Evolutionary conservation across 2,113 vertebrate genomes (phyloP).

Genomic region (Xiphophorus couchianus): DNA sequence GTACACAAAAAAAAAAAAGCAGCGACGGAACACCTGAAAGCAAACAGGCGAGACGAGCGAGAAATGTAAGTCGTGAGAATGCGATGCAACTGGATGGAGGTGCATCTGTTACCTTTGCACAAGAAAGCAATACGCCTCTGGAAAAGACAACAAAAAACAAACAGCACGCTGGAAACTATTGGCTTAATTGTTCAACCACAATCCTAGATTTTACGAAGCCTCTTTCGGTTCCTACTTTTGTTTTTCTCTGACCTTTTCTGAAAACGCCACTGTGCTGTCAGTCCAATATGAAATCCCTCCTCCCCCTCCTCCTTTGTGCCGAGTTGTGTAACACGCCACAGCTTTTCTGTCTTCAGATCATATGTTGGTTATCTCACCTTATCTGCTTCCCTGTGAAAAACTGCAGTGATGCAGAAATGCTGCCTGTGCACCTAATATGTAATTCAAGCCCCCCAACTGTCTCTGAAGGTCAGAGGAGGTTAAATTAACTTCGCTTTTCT

Average conservation of each 20-base stretch:
- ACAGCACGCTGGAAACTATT: neutral
- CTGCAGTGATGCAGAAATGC: constrained; percentile 1
- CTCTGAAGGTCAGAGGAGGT: neutral
- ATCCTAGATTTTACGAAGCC: constrained; percentile 1
- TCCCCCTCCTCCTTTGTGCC: neutral
- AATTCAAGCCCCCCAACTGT: constrained; percentile 1
- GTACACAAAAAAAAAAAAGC: neutral
- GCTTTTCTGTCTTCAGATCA: constrained; percentile 42
- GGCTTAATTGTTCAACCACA: neutral
- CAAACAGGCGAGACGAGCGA: constrained; percentile 21
- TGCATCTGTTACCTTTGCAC: neutral
- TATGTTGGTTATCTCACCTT: constrained; percentile 32
- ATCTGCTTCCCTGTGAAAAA: constrained; percentile 46
- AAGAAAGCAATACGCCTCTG: neutral
- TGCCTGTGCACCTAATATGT: neutral
- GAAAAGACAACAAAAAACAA: neutral
- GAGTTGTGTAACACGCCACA: constrained; percentile 32
- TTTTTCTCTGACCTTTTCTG: neutral
- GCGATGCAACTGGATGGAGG: constrained; percentile 11
- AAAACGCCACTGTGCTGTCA: constrained; percentile 10
- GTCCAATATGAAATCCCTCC: constrained; percentile 7
- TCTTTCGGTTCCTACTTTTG: neutral
- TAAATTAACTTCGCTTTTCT: too few species aligned
- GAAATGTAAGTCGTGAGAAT: constrained; percentile 3
- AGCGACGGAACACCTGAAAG: constrained; percentile 13